phyloP scores from a whole-genome alignment of 2,113 vertebrate species.

The Procapra przewalskii region DNA sequence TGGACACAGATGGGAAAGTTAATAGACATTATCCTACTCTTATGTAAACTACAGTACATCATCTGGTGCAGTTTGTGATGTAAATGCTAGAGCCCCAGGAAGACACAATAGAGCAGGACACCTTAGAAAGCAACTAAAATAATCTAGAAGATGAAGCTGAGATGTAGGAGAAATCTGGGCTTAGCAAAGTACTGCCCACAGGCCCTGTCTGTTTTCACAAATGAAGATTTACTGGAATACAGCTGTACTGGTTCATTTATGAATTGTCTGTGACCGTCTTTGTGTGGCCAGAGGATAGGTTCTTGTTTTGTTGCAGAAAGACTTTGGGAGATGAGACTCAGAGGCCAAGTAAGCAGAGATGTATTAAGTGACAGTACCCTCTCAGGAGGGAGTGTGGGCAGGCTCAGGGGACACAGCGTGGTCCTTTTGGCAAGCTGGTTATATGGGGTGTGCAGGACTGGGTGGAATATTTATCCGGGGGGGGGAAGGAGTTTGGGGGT shows the following conservation, averaged over 20 bases:
- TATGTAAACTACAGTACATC: background rate
- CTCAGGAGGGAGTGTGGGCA: background rate
- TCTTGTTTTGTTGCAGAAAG: background rate
- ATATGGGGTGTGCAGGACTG: background rate
- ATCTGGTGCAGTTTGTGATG: background rate
- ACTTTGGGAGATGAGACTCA: background rate
- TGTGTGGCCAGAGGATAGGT: background rate
- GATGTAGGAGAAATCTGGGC: background rate
- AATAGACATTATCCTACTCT: background rate
- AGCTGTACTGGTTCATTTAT: background rate
- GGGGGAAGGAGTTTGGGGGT: background rate
- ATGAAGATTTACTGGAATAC: background rate
- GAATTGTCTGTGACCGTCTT: background rate
- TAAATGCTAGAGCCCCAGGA: background rate
- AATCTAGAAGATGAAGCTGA: background rate
- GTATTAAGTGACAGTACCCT: background rate
- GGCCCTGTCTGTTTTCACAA: background rate
- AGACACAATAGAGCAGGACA: background rate
- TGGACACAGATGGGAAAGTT: background rate
- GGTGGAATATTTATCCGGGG: background rate
- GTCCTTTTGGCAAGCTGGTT: background rate
- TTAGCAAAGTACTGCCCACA: background rate
- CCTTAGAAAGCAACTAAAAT: background rate
- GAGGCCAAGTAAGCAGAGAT: background rate
- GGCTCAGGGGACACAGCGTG: background rate